Evolutionary conservation across 2,113 vertebrate genomes (phyloP).

Genomic region (Podarcis raffonei): DNA sequence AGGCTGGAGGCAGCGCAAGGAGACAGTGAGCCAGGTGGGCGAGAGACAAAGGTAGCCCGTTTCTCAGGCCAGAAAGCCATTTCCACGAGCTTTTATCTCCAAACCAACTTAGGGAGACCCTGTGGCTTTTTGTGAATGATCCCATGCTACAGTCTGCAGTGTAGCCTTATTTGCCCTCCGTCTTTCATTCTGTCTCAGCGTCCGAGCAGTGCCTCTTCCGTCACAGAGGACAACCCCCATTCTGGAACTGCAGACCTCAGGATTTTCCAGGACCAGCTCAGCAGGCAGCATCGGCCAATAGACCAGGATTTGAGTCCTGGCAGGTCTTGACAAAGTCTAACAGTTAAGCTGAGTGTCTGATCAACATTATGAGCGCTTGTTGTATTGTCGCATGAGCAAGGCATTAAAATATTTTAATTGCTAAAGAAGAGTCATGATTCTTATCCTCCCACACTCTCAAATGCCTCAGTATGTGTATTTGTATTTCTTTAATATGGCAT

Average conservation of each 20-base stretch:
- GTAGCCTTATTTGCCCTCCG: neutral
- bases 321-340: neutral
- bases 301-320: neutral
- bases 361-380: neutral
- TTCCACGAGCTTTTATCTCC: neutral
- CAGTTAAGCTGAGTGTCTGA: neutral
- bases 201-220: neutral
- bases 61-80: neutral
- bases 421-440: neutral
- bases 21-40: neutral
- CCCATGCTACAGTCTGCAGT: neutral
- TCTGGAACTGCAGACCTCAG: neutral
- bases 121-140: neutral
- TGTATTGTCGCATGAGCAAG: neutral
- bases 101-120: neutral
- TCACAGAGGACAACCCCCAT: neutral
- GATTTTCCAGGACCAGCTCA: neutral
- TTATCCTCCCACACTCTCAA: neutral
- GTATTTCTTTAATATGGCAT: neutral
- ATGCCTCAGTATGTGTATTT: constrained; percentile 34
- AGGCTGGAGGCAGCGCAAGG: neutral
- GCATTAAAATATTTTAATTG: neutral
- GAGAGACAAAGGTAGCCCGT: neutral
- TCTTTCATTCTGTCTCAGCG: too few relatives aligned
- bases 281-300: neutral